Evolutionary conservation across 2,113 vertebrate genomes (phyloP).

Genomic region (Hylia prasina): DNA sequence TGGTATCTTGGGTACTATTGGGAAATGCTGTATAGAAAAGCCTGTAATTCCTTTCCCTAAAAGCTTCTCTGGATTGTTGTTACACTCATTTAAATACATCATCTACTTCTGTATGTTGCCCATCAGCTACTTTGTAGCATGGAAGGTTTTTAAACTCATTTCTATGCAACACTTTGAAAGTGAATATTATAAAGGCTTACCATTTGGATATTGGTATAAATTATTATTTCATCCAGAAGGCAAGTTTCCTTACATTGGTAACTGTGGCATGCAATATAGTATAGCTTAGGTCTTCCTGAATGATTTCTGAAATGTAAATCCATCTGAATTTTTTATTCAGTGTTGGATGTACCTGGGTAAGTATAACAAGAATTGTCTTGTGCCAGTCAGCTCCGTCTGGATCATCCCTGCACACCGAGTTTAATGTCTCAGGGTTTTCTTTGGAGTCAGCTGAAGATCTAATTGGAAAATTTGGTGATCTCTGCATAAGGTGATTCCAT

Average conservation of each 20-base stretch:
- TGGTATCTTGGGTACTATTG: background rate
- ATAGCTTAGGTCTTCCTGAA: background rate
- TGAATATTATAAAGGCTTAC: background rate
- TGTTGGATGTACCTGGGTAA: background rate
- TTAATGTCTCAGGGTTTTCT: background rate
- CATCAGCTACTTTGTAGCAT: background rate
- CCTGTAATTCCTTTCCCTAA: background rate
- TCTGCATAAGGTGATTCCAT: background rate
- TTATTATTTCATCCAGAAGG: background rate
- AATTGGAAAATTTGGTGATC: background rate
- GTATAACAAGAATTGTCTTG: background rate
- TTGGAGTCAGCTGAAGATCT: background rate
- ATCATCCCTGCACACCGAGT: background rate
- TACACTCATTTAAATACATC: background rate
- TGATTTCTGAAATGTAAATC: background rate
- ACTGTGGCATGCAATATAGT: background rate
- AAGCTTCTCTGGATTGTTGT: background rate
- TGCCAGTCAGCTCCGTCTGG: background rate
- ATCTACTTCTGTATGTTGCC: background rate
- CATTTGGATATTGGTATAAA: background rate
- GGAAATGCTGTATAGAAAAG: background rate
- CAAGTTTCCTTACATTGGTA: background rate
- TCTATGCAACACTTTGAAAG: background rate
- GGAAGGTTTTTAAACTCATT: fast-evolving
- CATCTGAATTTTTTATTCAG: background rate